These are phyloP conservation scores for Cliona cf. orientalis DNA, from an alignment of 37 sponge, comb jelly and placozoan genomes.

Conservation along the genomic window DNA sequence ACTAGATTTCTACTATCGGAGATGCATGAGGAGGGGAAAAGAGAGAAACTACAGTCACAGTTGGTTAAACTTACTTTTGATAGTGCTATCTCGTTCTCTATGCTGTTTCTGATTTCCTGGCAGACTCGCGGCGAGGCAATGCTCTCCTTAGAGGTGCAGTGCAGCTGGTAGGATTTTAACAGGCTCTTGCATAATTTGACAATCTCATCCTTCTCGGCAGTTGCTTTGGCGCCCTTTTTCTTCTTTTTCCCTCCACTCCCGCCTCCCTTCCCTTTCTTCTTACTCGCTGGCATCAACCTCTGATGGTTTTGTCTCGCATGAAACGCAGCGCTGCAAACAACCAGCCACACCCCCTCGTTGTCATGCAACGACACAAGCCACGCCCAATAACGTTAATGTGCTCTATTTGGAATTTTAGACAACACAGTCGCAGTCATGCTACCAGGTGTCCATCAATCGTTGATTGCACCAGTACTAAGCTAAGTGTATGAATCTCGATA, in stretches of 20 bases:
- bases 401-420: too few relatives aligned
- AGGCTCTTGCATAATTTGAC: slow-evolving; percentile 16
- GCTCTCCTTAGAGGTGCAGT: neutral
- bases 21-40: too few relatives aligned
- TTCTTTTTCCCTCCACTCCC: slow-evolving; percentile 17
- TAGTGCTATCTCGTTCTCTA: slow-evolving; percentile 43
- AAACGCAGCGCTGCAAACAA: neutral
- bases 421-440: too few relatives aligned
- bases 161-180: slow-evolving; percentile 53
- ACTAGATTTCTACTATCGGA: too few relatives aligned
- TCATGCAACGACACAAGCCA: too few relatives aligned
- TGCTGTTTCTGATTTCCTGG: slow-evolving; percentile 5
- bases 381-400: too few relatives aligned
- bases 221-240: slow-evolving; percentile 34
- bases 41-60: too few relatives aligned
- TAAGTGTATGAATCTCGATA: too few relatives aligned
- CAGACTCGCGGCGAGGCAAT: neutral
- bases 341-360: slow-evolving; percentile 3
- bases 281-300: slow-evolving; percentile 26
- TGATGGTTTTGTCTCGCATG: neutral
- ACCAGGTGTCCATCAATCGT: too few relatives aligned
- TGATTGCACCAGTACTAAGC: too few relatives aligned
- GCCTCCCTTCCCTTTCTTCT: slow-evolving; percentile 46
- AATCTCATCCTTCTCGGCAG: slow-evolving; percentile 30
- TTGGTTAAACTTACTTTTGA: slow-evolving; percentile 4